Evolutionary conservation across 2,797 vertebrate species (phyloP), one percentile per base, ranked within the genome.

Genomic region (Scolopax bukidnonensis): DNA sequence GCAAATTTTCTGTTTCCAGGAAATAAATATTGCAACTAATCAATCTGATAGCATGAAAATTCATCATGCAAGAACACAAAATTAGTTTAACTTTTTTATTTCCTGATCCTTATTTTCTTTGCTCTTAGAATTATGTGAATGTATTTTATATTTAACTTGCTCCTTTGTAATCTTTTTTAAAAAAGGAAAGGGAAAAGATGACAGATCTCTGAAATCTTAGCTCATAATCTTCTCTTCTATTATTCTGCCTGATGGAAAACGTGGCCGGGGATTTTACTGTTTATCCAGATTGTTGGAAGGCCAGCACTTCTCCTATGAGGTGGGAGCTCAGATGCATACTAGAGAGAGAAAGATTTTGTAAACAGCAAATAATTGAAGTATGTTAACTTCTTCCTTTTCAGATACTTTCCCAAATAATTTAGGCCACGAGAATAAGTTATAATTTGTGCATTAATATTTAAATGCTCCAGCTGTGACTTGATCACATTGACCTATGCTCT

Each of bases 381-480:
- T 67, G 77, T 67, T 82, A 50, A 84, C 78, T 83, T 89, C 79
- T 67, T 87, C 87, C 95, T 91, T 85, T 95, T 53, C 57, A 83
- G 51, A 75, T 68, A 56, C 16, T 70, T 79, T 65, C 87, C 89
- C 84, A 93, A 91, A 85, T 83, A 67, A 92, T 92, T 92, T 51
- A 95, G 82, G 56, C 36, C 53, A 71, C 9, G 3, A 89, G 53
- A 80, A 68, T 33, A 87, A 80, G 53, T 76, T 67, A 14, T 71
- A 80, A 85, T 93, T 94, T 95, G 53, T 90, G 65, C 83, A 84
- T 90, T 86, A 91, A 65, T 47, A 65, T 90, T 84, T 93, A n/a
- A 0, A 0, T 38, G 51, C 51, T 96, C 90, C 79, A 91, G 87
- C 87, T 94, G 89, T 71, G 79, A 89, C 50, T 87, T 87, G 59